phyloP scores from a whole-genome alignment of 2,888 invertebrate species.

The Nysson spinosus region DNA sequence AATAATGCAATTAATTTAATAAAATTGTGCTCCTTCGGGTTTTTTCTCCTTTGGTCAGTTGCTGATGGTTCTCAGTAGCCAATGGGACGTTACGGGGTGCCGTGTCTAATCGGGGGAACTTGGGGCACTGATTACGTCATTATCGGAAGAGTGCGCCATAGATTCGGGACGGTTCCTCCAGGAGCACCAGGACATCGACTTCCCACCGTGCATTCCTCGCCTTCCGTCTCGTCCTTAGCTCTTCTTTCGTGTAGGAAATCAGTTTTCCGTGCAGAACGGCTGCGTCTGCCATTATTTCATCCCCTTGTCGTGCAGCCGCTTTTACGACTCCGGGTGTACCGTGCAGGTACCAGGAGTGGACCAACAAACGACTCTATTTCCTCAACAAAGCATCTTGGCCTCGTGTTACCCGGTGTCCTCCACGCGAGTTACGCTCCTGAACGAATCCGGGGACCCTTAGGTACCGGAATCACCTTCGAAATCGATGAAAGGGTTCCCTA shows the following conservation, averaged over 20 bases:
- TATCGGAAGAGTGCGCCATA: slow-evolving; percentile 30
- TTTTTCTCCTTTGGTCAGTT: too few relatives aligned
- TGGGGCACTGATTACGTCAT: slow-evolving; percentile 51
- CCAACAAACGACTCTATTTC: slow-evolving; percentile 71
- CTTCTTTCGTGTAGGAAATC: slow-evolving; percentile 40
- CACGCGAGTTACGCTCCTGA: slow-evolving; percentile 5
- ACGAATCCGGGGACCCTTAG: not conserved
- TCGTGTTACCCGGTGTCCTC: not conserved
- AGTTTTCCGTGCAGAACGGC: slow-evolving; percentile 28
- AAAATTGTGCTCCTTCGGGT: too few relatives aligned
- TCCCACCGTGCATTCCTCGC: slow-evolving; percentile 19
- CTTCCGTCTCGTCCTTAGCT: not conserved
- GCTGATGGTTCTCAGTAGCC: not conserved
- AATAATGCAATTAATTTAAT: too few relatives aligned
- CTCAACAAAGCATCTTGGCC: slow-evolving; percentile 59
- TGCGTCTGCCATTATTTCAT: slow-evolving; percentile 55
- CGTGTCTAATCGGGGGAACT: slow-evolving; percentile 38
- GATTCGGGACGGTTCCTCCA: slow-evolving; percentile 48
- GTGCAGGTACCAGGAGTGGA: slow-evolving; percentile 59
- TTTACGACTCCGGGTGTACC: slow-evolving; percentile 19
- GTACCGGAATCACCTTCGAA: not conserved
- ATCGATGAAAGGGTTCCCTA: not conserved
- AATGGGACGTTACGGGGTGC: slow-evolving; percentile 1
- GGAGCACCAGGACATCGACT: slow-evolving; percentile 22
- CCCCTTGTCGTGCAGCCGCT: slow-evolving; percentile 41